Evolutionary conservation across 92 coral and sea anemone species (phyloP).

Genomic region (Galaxea fascicularis): DNA sequence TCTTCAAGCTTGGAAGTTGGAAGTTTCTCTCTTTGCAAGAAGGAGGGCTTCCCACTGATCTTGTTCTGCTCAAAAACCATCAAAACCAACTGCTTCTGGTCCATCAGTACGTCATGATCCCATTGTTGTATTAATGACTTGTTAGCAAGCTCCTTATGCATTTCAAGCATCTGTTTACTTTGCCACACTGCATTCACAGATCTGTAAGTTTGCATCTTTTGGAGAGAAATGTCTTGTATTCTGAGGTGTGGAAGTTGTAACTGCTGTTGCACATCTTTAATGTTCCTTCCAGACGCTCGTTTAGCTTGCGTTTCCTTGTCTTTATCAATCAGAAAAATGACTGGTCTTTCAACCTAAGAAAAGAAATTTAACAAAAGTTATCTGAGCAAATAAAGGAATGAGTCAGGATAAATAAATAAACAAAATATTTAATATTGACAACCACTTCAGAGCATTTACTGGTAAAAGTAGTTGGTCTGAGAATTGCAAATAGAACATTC

Average conservation of each 20-base stretch:
- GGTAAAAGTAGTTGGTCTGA: neutral
- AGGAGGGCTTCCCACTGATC: slow-evolving; percentile 3
- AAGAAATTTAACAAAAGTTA: neutral
- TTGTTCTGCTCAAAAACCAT: slow-evolving; percentile 34
- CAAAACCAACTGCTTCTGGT: slow-evolving; percentile 37
- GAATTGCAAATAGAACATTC: neutral
- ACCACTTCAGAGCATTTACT: neutral
- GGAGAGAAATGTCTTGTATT: neutral
- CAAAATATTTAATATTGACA: neutral
- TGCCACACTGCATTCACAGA: slow-evolving; percentile 6
- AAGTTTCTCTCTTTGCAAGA: neutral
- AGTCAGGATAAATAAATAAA: neutral
- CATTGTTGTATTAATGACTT: slow-evolving; percentile 1
- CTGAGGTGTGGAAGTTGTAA: neutral
- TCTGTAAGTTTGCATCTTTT: neutral
- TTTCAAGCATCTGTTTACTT: neutral
- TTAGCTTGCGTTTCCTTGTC: neutral
- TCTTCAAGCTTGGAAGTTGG: neutral
- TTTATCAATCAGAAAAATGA: neutral
- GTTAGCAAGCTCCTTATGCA: neutral
- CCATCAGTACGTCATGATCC: slow-evolving; percentile 33
- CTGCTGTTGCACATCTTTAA: neutral
- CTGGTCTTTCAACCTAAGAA: slow-evolving; percentile 28
- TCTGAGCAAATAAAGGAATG: neutral
- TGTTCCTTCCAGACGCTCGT: neutral